These are phyloP conservation scores for Cotesia vestalis DNA, from an alignment of 1,140 invertebrate genomes.

Conservation along the genomic window DNA sequence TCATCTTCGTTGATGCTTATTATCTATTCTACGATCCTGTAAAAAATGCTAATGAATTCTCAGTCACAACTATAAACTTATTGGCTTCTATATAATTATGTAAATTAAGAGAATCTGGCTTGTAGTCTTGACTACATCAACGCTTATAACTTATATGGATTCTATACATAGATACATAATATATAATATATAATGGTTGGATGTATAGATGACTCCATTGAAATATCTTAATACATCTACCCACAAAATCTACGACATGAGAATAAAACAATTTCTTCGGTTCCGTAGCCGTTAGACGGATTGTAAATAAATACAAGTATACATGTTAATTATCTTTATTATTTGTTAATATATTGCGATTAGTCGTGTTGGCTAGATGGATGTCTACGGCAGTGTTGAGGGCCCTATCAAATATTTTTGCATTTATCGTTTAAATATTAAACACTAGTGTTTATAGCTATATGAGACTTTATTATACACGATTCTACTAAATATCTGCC, in stretches of 20 bases:
- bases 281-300: too few species aligned
- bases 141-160: background rate
- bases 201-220: constrained; percentile 24
- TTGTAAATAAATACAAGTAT: too few species aligned
- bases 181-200: constrained; percentile 18
- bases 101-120: constrained; percentile 42
- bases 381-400: too few species aligned
- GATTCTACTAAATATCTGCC: constrained; percentile 18
- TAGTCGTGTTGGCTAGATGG: too few species aligned
- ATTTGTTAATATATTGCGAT: too few species aligned
- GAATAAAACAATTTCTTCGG: too few species aligned
- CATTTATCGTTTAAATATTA: too few species aligned
- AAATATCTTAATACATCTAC: constrained; percentile 48
- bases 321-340: too few species aligned
- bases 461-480: too few species aligned
- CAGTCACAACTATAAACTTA: constrained; percentile 46
- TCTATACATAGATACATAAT: background rate
- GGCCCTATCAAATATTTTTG: too few species aligned
- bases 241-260: too few species aligned
- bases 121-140: constrained; percentile 28
- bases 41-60: constrained; percentile 56
- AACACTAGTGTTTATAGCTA: background rate
- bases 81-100: constrained; percentile 50
- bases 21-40: constrained; percentile 46
- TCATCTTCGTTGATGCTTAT: constrained; percentile 23